Conservation (phyloP, 2,888 invertebrate species). For the Eupithecia tripunctaria region DNA sequence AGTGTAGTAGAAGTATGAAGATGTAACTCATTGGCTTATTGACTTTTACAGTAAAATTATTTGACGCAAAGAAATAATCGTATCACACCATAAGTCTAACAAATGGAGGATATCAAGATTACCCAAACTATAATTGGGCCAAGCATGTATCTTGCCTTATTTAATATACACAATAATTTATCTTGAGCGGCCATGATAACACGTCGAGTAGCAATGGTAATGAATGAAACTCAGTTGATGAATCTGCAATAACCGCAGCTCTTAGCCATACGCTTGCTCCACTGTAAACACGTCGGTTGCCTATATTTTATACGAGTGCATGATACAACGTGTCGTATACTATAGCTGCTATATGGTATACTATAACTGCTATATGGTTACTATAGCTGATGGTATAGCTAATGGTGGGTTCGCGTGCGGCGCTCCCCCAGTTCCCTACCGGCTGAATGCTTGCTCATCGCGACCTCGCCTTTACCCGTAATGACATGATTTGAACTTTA, state of each 20-base stretch:
- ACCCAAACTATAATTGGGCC: too few species aligned
- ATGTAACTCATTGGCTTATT: neutral
- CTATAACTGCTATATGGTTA: neutral
- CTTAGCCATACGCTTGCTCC: slow-evolving; percentile 4
- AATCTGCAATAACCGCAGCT: neutral
- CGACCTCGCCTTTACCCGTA: slow-evolving; percentile 58
- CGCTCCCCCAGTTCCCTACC: slow-evolving; percentile 59
- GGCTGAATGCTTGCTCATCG: slow-evolving; percentile 46
- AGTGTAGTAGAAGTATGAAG: neutral
- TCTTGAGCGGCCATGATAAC: too few species aligned
- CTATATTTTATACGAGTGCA: slow-evolving; percentile 72
- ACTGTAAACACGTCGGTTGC: slow-evolving; percentile 70
- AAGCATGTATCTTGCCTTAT: neutral
- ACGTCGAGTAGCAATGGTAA: neutral
- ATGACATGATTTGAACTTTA: slow-evolving; percentile 45
- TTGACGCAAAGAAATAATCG: neutral
- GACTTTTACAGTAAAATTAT: neutral
- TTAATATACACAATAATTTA: too few species aligned
- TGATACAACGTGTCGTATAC: slow-evolving; percentile 75
- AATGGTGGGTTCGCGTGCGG: slow-evolving; percentile 77
- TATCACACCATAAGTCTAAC: neutral
- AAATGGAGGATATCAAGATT: neutral
- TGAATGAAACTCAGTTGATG: neutral
- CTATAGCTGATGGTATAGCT: slow-evolving; percentile 55
- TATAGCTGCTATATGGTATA: too few species aligned